Conservation (phyloP, 2,797 vertebrate genomes). For the Sibirionetta formosa region DNA sequence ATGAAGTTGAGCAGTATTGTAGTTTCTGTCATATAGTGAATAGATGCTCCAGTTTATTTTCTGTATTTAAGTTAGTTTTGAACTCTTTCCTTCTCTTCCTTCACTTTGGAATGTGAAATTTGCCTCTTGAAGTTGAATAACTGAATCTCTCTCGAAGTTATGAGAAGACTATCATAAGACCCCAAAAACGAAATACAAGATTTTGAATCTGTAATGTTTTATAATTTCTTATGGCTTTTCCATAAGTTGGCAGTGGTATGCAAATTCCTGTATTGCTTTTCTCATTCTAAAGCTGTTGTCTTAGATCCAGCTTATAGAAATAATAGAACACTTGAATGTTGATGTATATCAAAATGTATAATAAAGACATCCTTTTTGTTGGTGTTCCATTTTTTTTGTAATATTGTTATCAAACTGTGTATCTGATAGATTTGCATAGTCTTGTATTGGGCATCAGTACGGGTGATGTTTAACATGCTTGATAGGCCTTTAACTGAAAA, state of each 20-base stretch:
- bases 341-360: background rate
- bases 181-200: constrained; percentile 16
- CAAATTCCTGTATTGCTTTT: constrained; percentile 43
- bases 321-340: constrained; percentile 19
- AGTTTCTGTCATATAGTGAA: background rate
- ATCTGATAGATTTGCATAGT: constrained; percentile 10
- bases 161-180: background rate
- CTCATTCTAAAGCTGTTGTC: constrained; percentile 43
- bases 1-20: background rate
- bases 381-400: background rate
- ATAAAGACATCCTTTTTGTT: constrained; percentile 5
- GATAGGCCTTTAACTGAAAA: background rate
- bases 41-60: background rate
- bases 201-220: constrained; percentile 56
- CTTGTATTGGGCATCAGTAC: background rate
- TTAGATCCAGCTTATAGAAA: constrained; percentile 15
- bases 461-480: background rate
- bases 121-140: background rate
- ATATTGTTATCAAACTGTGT: background rate
- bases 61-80: background rate
- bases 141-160: background rate
- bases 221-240: constrained; percentile 49
- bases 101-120: constrained; percentile 9
- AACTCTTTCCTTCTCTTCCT: background rate
- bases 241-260: constrained; percentile 40